A percentile compares a stretch with the other conserved stretches of the same genome.
Evolutionary conservation across 37 sponge, comb jelly and placozoan genomes (phyloP).

Genomic region (Cladorhizidae sp.): DNA sequence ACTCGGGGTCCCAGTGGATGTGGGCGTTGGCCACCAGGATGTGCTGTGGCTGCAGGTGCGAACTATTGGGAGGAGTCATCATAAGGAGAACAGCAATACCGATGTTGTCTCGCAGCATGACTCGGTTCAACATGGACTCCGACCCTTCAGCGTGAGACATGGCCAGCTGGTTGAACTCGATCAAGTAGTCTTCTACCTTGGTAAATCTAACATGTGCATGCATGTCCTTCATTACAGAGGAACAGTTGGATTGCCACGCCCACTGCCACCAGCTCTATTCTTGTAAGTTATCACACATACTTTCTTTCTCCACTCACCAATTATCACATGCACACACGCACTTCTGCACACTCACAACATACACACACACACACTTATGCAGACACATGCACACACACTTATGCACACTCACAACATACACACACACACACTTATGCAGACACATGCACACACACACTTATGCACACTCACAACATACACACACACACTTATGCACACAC

Average conservation of each 20-base stretch:
- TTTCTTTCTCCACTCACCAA: too few relatives aligned
- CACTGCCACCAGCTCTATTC: too few relatives aligned
- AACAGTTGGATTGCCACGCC: too few relatives aligned
- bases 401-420: too few relatives aligned
- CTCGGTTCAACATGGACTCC: slow-evolving; percentile 95
- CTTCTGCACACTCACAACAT: background rate
- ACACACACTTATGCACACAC: too few relatives aligned
- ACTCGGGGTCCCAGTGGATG: slow-evolving; percentile 99
- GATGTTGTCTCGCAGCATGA: slow-evolving; percentile 94
- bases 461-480: too few relatives aligned
- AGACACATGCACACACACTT: too few relatives aligned
- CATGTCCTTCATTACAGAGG: too few relatives aligned
- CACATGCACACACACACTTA: too few relatives aligned
- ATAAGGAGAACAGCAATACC: slow-evolving; percentile 83
- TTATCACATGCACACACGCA: background rate
- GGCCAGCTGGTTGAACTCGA: slow-evolving; percentile 96
- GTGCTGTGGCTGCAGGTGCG: slow-evolving; percentile 40
- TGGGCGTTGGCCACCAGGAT: slow-evolving; percentile 91
- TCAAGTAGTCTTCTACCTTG: slow-evolving; percentile 73
- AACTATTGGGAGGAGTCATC: slow-evolving; percentile 33
- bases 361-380: background rate
- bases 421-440: too few relatives aligned
- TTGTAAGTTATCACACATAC: too few relatives aligned
- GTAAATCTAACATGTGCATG: slow-evolving; percentile 62
- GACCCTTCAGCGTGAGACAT: slow-evolving; percentile 89